These are phyloP conservation scores for Meta bourneti DNA, from an alignment of 2,888 invertebrate species.

Conservation along the genomic window DNA sequence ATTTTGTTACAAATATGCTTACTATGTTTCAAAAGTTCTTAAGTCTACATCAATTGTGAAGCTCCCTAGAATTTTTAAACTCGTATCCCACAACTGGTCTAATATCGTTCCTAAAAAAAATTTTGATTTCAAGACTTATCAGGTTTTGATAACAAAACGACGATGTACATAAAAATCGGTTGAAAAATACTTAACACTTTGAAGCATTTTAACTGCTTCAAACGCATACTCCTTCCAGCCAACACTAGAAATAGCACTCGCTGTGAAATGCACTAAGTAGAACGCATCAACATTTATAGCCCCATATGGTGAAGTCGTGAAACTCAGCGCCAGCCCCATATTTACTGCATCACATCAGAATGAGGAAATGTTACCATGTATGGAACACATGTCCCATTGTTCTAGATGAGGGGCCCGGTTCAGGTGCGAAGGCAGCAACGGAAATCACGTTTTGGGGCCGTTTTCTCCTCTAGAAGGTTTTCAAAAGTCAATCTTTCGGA, in stretches of 20 bases:
- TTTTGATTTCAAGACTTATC: too few species aligned
- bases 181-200: not conserved
- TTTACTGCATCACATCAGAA: slow-evolving; percentile 13
- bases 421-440: slow-evolving; percentile 13
- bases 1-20: too few species aligned
- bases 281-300: not conserved
- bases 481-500: not conserved
- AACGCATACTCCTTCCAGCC: not conserved
- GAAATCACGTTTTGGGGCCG: slow-evolving; percentile 23
- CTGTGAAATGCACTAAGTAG: not conserved
- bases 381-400: slow-evolving; percentile 32
- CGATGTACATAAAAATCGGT: not conserved
- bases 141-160: too few species aligned
- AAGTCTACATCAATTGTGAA: too few species aligned
- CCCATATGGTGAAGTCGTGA: slow-evolving; percentile 31
- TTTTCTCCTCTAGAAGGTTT: not conserved
- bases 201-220: not conserved
- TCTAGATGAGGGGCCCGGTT: slow-evolving; percentile 13
- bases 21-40: too few species aligned
- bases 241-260: not conserved
- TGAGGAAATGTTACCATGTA: not conserved
- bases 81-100: too few species aligned
- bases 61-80: too few species aligned
- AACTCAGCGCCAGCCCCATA: not conserved
- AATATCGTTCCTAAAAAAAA: too few species aligned